Base-by-base conservation (phyloP, 2,797 vertebrate species). In the Ateles fusciceps region DNA sequence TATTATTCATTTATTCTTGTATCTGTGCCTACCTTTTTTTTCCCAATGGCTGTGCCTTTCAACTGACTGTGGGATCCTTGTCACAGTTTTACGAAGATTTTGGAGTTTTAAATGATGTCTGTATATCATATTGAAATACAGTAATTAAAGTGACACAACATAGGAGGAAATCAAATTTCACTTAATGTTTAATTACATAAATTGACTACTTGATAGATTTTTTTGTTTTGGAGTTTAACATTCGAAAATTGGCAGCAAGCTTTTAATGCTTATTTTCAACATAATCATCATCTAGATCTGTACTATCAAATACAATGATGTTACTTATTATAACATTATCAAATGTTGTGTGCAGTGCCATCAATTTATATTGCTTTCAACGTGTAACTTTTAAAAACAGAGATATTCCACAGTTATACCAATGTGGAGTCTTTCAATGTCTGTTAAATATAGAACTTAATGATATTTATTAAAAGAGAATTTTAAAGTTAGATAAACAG, bases 141-240 rank as follows among this genome's bases (percentile, higher is more conserved):
- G 48, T 91, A 92, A 95, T 96, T 94, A 95, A 96, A 90, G 39
- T 96, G 83, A 96, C 61, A 94, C 7, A 92, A 83, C 36, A 83
- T 42, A 85, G 39, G 68, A 88, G 24, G 44, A 95, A 89, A 94
- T 95, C 4, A 92, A 76, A 90, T 79, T 86, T 94, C 68, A 79
- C 14, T 96, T n/a, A 74, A 9, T 94, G 85, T 85, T 97, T 97
- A 96, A 93, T 95, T 96, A 85, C 89, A 71, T 90, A 96, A 97
- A 94, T 97, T 95, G 68, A 72, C 76, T 96, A 89, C 78, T 55
- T 90, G 75, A 55, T 92, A 76, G 85, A 30, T 68, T 79, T 92
- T 96, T 86, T 83, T 75, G 33, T 48, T 96, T 85, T 71, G 75
- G 48, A 88, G 48, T 95, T 85, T 98, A 94, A 94, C 92, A 94